Percentiles rank a stretch among this genome's conserved stretches.
phyloP scores from a whole-genome alignment of 2,888 invertebrate species.

The Thymelicus acteon region DNA sequence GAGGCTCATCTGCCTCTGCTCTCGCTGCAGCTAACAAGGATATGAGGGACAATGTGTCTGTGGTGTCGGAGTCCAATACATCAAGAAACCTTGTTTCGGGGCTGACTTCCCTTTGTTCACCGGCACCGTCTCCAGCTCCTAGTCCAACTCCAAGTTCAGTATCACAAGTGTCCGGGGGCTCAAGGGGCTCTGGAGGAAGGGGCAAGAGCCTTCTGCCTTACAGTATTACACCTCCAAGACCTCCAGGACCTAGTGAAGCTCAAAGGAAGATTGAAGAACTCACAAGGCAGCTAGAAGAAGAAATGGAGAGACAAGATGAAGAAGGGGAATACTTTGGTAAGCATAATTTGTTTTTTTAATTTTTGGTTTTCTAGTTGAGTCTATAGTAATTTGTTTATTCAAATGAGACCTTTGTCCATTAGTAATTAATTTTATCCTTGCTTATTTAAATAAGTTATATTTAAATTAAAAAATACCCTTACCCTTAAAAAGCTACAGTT shows the following conservation, averaged over 20 bases:
- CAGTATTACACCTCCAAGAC: conserved; percentile 94
- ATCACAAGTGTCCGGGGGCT: conserved; percentile 86
- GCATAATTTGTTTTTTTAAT: conserved; percentile 44
- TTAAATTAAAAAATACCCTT: too few species aligned
- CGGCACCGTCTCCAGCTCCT: conserved; percentile 84
- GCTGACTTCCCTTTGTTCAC: conserved; percentile 79
- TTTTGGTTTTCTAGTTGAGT: too few species aligned
- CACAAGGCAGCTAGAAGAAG: conserved; percentile 95
- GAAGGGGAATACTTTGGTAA: conserved; percentile 98
- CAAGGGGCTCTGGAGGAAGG: conserved; percentile 81
- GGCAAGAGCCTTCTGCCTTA: conserved; percentile 91
- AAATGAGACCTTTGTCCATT: too few species aligned
- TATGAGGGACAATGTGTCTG: conserved; percentile 72
- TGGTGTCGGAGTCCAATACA: conserved; percentile 68
- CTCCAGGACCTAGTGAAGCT: conserved; percentile 95
- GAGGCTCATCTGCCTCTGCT: conserved; percentile 84
- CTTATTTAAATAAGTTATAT: too few species aligned
- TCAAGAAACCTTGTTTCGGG: conserved; percentile 74
- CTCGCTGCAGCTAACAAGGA: conserved; percentile 76
- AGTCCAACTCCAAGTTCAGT: conserved; percentile 87
- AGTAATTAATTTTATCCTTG: too few species aligned
- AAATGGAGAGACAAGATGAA: conserved; percentile 97
- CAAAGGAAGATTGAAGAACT: conserved; percentile 97
- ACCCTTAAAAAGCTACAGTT: too few species aligned
- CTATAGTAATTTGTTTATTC: too few species aligned